Base-by-base conservation (phyloP, 2,113 vertebrate genomes). In the Beaufortia kweichowensis region DNA sequence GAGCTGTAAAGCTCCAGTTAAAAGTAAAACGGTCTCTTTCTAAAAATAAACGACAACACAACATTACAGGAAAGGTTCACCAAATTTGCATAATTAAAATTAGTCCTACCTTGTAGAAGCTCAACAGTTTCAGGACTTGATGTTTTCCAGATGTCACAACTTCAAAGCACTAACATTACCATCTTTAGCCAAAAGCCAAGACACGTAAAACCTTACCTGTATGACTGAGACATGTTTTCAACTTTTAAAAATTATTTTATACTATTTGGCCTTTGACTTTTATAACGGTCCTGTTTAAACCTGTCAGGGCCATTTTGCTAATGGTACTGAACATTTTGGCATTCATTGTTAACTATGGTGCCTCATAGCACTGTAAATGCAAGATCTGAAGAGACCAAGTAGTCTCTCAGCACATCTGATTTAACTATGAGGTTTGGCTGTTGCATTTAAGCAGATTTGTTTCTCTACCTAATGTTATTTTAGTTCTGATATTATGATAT, bases 1-100 rank as follows among this genome's bases (percentile, higher is more conserved):
- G 56, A 4, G 14, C 43, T 75, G 59, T n/a, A 29, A n/a, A 65
- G 63, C 48, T 8, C 48, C 56, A 14, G 21, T 21, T 60, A 33
- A 63, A 82, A 82, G 68, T 70, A 53, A 64, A 81, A 78, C 71
- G 46, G 59, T 57, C 26, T 65, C 43, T 66, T 46, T 46, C 17
- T 48, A 21, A 61, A 62, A 46, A 35, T 12, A 10, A 26, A 26
- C 35, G 41, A 59, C 33, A 72, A 41, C n/a, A 59, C 35, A 70
- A 56, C 29, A 60, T 59, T 41, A 61, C 11, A 74, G 55, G 33
- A 61, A 74, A 31, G 24, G 33, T 61, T 61, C 9, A 21, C 4
- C 56, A 60, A 73, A 61, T 74, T 60, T 74, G 39, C 46, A 59
- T 41, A 43, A 72, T 56, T 72, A 59, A 72, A 59, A 41, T 43